Conservation (phyloP, 2,888 invertebrate genomes). For the Eupithecia exiguata region DNA sequence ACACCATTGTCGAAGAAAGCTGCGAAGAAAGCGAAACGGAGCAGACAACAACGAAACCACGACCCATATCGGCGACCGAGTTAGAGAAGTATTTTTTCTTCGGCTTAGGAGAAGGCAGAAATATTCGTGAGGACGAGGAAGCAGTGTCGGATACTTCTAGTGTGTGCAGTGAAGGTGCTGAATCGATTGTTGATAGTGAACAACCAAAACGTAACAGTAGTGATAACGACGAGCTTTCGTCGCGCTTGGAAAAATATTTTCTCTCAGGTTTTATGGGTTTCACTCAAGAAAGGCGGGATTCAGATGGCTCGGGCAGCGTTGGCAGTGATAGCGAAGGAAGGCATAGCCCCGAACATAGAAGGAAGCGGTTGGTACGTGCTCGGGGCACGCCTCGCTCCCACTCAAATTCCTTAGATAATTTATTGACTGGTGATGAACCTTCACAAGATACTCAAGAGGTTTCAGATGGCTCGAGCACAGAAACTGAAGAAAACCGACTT, state of each 20-base stretch:
- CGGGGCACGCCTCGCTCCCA: conserved; percentile 92
- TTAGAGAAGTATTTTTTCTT: conserved; percentile 96
- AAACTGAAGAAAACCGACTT: conserved; percentile 85
- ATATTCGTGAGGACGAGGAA: conserved; percentile 84
- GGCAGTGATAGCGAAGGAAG: conserved; percentile 95
- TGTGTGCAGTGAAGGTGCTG: conserved; percentile 92
- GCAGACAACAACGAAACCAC: conserved; percentile 84
- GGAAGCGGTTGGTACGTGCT: conserved; percentile 91
- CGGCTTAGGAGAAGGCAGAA: conserved; percentile 89
- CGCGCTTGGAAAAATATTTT: conserved; percentile 95
- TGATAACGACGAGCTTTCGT: conserved; percentile 90
- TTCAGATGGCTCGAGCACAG: conserved; percentile 90
- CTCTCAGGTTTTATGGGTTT: conserved; percentile 93
- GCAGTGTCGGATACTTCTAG: conserved; percentile 92
- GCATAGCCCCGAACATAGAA: conserved; percentile 93
- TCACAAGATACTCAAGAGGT: conserved; percentile 82
- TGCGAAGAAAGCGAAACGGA: conserved; percentile 96
- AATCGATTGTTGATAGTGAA: conserved; percentile 87
- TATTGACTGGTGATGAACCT: conserved; percentile 86
- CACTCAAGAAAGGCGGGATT: conserved; percentile 89
- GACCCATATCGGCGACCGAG: conserved; percentile 91
- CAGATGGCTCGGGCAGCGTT: conserved; percentile 93
- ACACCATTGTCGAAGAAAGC: conserved; percentile 97
- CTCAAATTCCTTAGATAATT: conserved; percentile 91
- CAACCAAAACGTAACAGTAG: conserved; percentile 78